Evolutionary conservation across 1,140 invertebrate genomes (phyloP).

Genomic region (Macrosteles quadrilineatus): DNA sequence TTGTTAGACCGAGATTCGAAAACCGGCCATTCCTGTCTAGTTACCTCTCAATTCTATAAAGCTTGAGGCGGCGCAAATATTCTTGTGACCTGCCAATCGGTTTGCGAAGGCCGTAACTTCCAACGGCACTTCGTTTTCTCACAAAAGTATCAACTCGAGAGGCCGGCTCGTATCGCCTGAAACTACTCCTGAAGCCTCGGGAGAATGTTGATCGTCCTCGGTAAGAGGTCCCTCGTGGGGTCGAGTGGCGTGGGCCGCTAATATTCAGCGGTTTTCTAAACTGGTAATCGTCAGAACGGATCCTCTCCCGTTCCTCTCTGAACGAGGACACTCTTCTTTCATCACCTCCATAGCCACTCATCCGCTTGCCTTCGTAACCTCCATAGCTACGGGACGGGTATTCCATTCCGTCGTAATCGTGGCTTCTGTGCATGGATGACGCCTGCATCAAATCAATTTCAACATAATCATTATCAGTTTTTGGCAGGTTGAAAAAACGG

Average conservation of each 20-base stretch:
- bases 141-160: background rate
- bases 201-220: constrained; percentile 13
- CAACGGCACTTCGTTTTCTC: constrained; percentile 13
- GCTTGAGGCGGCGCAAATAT: constrained; percentile 20
- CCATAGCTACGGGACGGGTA: constrained; percentile 17
- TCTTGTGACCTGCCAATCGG: constrained; percentile 14
- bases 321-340: background rate
- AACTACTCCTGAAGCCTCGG: constrained; percentile 14
- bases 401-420: constrained; percentile 22
- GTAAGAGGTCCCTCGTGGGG: background rate
- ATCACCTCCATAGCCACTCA: constrained; percentile 12
- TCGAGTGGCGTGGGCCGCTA: constrained; percentile 16
- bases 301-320: constrained; percentile 24
- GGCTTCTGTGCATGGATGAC: constrained; percentile 24
- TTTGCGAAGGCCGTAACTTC: constrained; percentile 10
- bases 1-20: background rate
- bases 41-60: constrained; percentile 25
- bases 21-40: background rate
- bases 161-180: background rate
- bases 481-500: background rate
- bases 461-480: background rate
- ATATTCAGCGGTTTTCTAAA: constrained; percentile 19
- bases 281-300: constrained; percentile 22
- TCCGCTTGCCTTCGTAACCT: constrained; percentile 8
- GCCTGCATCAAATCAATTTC: constrained; percentile 25